Evolutionary conservation across 2,113 vertebrate genomes (phyloP), one percentile per base, ranked within the genome.

Genomic region (Antennarius striatus): DNA sequence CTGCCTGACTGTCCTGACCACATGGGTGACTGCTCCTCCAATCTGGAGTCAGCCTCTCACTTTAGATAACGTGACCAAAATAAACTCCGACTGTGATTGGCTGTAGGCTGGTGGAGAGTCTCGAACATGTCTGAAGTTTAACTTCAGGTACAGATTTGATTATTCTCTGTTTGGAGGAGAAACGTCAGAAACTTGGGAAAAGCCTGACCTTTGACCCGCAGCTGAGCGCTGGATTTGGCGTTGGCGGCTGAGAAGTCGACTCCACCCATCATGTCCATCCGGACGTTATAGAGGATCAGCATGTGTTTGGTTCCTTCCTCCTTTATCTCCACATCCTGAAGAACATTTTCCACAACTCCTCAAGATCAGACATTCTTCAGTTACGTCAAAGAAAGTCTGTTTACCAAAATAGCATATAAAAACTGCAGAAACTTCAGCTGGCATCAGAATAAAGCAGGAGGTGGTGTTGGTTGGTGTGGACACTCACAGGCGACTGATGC

Each of bases 181-280:
- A 22, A 22, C 2, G 22, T 22, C 22, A 22, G 22, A 22, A 22
- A 22, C 22, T 22, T 22, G 1, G 22, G 22, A 22, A 22, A 22
- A 1, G 22, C 61, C 61, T 82, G 77, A 98, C 96, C 94, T 91
- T 98, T 99, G 59, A 99, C 97, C 78, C 96, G 90, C 57, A 99
- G 96, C 75, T 98, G 96, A 81, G 98, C 98, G 59, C 85, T 94
- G 5, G 97, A 95, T 87, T 95, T 98, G 65, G 94, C 97, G 61
- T 98, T 99, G 74, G 96, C 97, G 32, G 96, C 97, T 39, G 95
- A 94, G 88, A 99, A 99, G 80, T 98, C 96, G 22, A 99, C 94
- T 6, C 83, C 88, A 54, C 98, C 98, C 4, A 95, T 94, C 92
- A 98, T 96, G 87, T 95, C 94, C 91, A 96, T 86, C 0, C 73